Evolutionary conservation across 2,797 vertebrate species (phyloP).

Genomic region (Tiaroga cobitis): DNA sequence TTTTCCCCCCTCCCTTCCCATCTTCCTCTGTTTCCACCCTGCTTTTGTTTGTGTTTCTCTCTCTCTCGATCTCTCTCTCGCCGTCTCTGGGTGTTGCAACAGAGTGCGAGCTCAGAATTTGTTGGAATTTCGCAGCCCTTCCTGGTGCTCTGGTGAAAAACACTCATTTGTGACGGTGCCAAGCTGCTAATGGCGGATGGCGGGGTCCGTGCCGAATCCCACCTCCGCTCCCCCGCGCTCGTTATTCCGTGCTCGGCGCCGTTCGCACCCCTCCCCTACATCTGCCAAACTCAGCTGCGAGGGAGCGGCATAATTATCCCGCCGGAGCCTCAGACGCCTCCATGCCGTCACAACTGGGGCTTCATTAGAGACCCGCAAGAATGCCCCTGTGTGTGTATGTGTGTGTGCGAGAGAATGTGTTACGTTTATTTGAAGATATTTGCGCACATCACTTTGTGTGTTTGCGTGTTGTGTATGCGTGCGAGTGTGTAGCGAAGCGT

Average conservation of each 20-base stretch:
- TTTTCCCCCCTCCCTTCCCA: slow-evolving; percentile 60
- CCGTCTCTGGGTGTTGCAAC: slow-evolving; percentile 60
- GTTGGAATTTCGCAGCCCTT: slow-evolving; percentile 85
- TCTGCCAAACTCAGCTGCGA: slow-evolving; percentile 99
- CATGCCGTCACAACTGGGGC: slow-evolving; percentile 96
- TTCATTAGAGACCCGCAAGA: slow-evolving; percentile 94
- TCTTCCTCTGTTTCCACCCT: slow-evolving; percentile 31
- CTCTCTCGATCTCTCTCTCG: slow-evolving; percentile 35
- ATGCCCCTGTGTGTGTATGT: slow-evolving; percentile 83
- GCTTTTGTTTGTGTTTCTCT: slow-evolving; percentile 31
- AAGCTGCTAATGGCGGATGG: slow-evolving; percentile 97
- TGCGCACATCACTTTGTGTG: slow-evolving; percentile 50
- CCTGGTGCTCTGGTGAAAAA: slow-evolving; percentile 82
- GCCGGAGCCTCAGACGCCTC: slow-evolving; percentile 89
- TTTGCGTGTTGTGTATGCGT: slow-evolving; percentile 42
- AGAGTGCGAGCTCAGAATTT: slow-evolving; percentile 71
- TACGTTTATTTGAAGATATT: slow-evolving; percentile 68
- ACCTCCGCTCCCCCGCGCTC: slow-evolving; percentile 88
- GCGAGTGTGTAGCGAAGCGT: slow-evolving; percentile 49
- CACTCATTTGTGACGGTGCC: slow-evolving; percentile 92
- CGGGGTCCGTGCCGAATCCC: slow-evolving; percentile 84
- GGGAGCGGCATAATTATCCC: slow-evolving; percentile 99
- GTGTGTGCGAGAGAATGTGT: slow-evolving; percentile 83
- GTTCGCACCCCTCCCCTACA: slow-evolving; percentile 88
- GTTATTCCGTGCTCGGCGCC: slow-evolving; percentile 86